These are phyloP conservation scores for Eunapius fragilis DNA, from an alignment of 37 sponge, comb jelly and placozoan genomes.

Conservation along the genomic window DNA sequence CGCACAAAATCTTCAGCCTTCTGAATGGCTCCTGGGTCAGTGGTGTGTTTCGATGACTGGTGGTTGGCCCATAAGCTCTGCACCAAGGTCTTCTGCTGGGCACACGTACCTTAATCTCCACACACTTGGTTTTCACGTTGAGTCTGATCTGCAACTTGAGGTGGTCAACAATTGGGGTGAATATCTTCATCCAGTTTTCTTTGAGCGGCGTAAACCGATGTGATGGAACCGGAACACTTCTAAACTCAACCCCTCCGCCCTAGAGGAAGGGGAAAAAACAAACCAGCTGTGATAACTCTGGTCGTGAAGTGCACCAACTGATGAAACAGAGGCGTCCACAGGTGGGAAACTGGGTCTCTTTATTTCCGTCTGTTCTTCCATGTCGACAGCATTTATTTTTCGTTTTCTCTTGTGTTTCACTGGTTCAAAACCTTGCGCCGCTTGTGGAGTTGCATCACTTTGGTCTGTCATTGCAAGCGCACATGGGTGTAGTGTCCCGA, in stretches of 20 bases:
- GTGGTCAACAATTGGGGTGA: slow-evolving; percentile 97
- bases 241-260: slow-evolving; percentile 72
- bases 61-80: neutral
- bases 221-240: slow-evolving; percentile 85
- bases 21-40: slow-evolving; percentile 93
- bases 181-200: slow-evolving; percentile 99
- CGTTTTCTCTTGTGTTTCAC: slow-evolving; percentile 42
- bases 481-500: neutral
- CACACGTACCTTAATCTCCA: slow-evolving; percentile 84
- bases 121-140: slow-evolving; percentile 88
- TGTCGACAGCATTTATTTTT: slow-evolving; percentile 28
- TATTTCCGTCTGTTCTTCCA: neutral
- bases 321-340: slow-evolving; percentile 53
- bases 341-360: slow-evolving; percentile 85
- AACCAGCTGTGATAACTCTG: neutral
- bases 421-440: neutral
- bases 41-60: slow-evolving; percentile 88
- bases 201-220: slow-evolving; percentile 95
- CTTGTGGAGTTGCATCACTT: neutral
- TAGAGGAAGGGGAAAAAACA: neutral
- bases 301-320: neutral
- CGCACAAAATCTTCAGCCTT: slow-evolving; percentile 96
- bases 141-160: slow-evolving; percentile 95
- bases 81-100: neutral
- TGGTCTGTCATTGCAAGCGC: neutral